Conservation (phyloP, 2,797 vertebrate species). For the Spinibarbus caldwelli region DNA sequence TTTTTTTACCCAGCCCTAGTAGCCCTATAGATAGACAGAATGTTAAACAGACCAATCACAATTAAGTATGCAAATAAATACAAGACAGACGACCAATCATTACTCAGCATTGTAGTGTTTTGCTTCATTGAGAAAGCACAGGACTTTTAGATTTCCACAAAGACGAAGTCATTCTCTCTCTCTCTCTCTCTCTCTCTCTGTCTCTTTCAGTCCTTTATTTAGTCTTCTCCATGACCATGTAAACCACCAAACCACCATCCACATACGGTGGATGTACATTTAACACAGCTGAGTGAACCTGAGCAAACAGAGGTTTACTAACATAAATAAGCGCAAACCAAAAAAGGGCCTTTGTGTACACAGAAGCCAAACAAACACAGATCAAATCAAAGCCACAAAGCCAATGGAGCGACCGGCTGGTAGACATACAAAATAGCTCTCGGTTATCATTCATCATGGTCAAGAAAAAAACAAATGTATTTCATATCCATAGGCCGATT, state of each 20-base stretch:
- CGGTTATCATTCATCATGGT: background rate
- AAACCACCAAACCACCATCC: conserved; percentile 40
- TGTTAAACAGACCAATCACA: too few species aligned
- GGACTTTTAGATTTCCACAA: background rate
- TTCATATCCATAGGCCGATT: background rate
- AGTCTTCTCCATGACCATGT: conserved; percentile 37
- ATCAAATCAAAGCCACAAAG: conserved; percentile 31
- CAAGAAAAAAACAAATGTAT: conserved; percentile 27
- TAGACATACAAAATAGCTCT: conserved; percentile 7
- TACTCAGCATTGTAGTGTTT: background rate
- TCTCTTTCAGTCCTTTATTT: conserved; percentile 34
- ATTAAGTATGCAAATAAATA: too few species aligned
- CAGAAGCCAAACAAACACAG: conserved; percentile 40
- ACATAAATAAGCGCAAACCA: conserved; percentile 49
- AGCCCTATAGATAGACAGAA: too few species aligned
- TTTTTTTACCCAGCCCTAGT: too few species aligned
- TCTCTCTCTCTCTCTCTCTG: too few species aligned
- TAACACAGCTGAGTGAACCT: conserved; percentile 46
- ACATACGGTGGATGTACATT: conserved; percentile 13
- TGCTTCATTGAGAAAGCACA: background rate
- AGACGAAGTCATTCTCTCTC: background rate
- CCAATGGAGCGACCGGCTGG: conserved; percentile 1
- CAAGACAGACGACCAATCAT: too few species aligned
- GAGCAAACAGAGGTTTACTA: conserved; percentile 47
- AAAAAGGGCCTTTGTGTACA: conserved; percentile 46